phyloP scores from a whole-genome alignment of 2,797 vertebrate species.

The Pterois miles region DNA sequence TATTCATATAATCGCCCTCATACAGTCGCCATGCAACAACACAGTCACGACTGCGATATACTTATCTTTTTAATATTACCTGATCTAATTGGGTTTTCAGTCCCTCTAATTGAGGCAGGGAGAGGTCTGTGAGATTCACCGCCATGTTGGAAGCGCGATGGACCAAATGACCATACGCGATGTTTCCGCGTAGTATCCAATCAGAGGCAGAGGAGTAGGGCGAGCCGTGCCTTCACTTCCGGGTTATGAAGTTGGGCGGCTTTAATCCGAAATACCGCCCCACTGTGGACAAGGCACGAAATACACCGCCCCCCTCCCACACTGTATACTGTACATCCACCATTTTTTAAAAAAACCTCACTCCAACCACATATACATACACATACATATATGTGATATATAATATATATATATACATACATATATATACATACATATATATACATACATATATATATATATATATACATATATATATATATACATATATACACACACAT shows the following conservation, averaged over 20 bases:
- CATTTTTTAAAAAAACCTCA: too few species aligned
- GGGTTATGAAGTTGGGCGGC: background rate
- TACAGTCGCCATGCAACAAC: accelerated
- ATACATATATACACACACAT: too few species aligned
- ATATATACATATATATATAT: too few species aligned
- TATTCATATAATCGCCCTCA: background rate
- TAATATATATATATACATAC: too few species aligned
- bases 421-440: too few species aligned
- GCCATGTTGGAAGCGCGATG: conserved; percentile 81
- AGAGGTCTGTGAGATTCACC: conserved; percentile 90
- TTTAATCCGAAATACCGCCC: background rate
- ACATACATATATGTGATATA: too few species aligned
- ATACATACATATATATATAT: too few species aligned
- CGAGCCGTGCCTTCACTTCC: too few species aligned
- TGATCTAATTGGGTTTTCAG: conserved; percentile 93
- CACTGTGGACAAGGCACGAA: background rate
- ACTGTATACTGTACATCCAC: too few species aligned
- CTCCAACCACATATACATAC: too few species aligned
- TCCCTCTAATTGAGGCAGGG: conserved; percentile 90
- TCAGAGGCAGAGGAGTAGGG: too few species aligned
- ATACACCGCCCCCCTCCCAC: too few species aligned
- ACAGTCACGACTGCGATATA: accelerated
- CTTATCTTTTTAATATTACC: conserved; percentile 63
- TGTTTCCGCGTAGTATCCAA: conserved; percentile 54
- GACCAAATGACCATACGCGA: background rate